Evolutionary conservation across 1,140 invertebrate genomes (phyloP).

Genomic region (Chironomus tepperi): DNA sequence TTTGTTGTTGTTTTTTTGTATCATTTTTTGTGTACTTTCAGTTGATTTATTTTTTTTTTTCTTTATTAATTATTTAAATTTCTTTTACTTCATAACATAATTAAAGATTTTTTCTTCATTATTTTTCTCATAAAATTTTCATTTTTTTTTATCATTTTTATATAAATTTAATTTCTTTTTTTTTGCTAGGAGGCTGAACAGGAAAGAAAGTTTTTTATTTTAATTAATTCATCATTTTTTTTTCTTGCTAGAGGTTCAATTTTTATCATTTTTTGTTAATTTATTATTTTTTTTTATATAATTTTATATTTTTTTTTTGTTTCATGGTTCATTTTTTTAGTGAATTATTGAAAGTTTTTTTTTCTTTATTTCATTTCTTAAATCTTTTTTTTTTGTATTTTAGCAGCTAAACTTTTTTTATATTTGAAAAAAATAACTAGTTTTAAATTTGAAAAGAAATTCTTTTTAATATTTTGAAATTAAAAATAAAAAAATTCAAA

Average conservation of each 20-base stretch:
- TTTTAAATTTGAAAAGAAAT: too few species aligned
- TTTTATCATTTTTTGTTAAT: background rate
- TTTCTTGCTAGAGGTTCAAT: slow-evolving; percentile 12
- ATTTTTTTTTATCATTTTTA: background rate
- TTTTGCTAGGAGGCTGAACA: slow-evolving; percentile 11
- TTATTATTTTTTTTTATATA: slow-evolving; percentile 1
- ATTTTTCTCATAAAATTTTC: background rate
- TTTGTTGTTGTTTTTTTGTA: too few species aligned
- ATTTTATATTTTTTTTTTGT: background rate
- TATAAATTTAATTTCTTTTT: background rate
- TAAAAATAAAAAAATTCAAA: too few species aligned
- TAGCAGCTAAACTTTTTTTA: background rate
- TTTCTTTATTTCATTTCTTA: background rate
- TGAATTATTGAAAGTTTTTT: background rate
- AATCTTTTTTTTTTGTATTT: background rate
- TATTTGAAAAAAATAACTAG: background rate
- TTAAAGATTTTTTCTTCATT: background rate
- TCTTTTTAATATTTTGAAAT: too few species aligned
- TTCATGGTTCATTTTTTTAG: background rate
- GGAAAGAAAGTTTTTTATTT: background rate
- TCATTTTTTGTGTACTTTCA: too few species aligned
- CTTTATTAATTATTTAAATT: background rate
- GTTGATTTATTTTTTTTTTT: too few species aligned
- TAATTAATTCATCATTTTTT: background rate
- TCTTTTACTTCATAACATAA: slow-evolving; percentile 4